Evolutionary conservation across 2,113 vertebrate genomes (phyloP).

Genomic region (Lucifuga dentata): DNA sequence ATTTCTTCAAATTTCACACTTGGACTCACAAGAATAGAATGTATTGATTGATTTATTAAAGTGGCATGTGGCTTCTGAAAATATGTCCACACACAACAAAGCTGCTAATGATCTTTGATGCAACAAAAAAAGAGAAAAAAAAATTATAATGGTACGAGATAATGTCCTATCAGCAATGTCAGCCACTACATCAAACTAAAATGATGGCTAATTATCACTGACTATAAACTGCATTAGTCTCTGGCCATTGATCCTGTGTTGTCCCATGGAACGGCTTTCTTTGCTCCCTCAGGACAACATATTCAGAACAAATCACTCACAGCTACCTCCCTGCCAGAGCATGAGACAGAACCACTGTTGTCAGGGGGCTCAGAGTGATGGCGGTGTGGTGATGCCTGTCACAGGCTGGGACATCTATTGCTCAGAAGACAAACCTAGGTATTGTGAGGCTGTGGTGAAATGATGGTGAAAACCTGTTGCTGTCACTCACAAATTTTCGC

Average conservation of each 20-base stretch:
- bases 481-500: background rate
- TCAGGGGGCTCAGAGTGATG: constrained; percentile 6
- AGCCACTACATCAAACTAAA: constrained; percentile 40
- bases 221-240: constrained; percentile 50
- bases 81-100: background rate
- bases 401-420: background rate
- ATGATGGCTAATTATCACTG: constrained; percentile 50
- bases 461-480: background rate
- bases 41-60: background rate
- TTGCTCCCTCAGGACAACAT: constrained; percentile 25
- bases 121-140: constrained; percentile 12
- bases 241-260: constrained; percentile 43
- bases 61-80: constrained; percentile 3
- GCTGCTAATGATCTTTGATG: background rate
- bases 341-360: background rate
- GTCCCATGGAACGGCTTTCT: constrained; percentile 34
- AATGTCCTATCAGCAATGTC: constrained; percentile 28
- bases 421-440: constrained; percentile 15
- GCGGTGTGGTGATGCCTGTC: background rate
- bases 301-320: constrained; percentile 38
- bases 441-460: constrained; percentile 4
- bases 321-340: constrained; percentile 14
- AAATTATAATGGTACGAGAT: constrained; percentile 27
- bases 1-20: background rate
- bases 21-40: too few relatives aligned